Percentiles rank a stretch among this genome's conserved stretches.
Conservation (phyloP, 2,888 invertebrate species). For the Synanthedon myopaeformis region DNA sequence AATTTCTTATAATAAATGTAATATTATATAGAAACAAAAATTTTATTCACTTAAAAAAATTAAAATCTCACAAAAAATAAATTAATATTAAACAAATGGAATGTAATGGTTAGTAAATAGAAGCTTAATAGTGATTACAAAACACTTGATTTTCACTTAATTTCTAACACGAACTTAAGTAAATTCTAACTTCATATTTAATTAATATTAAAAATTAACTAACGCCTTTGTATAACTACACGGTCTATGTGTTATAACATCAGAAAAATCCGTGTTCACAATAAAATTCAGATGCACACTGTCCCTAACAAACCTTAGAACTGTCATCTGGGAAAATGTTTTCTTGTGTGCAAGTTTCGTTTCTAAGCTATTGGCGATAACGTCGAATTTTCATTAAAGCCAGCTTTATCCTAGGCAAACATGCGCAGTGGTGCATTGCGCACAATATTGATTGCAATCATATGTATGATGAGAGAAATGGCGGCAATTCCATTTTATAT, state of each 20-base stretch:
- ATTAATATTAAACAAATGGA: background rate
- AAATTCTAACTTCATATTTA: background rate
- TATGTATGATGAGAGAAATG: slow-evolving; percentile 46
- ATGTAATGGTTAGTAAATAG: background rate
- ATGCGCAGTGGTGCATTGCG: slow-evolving; percentile 65
- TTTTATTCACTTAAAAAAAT: too few species aligned
- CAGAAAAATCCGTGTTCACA: slow-evolving; percentile 21
- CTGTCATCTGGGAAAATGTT: slow-evolving; percentile 45
- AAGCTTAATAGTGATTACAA: background rate
- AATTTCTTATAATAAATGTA: too few species aligned
- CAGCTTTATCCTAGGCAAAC: slow-evolving; percentile 30
- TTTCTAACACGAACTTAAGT: background rate
- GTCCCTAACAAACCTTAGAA: slow-evolving; percentile 32
- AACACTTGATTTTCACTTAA: background rate
- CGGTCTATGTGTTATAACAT: slow-evolving; percentile 8
- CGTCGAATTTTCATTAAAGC: background rate
- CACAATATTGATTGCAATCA: slow-evolving; percentile 64
- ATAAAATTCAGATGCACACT: slow-evolving; percentile 45
- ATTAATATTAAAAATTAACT: background rate
- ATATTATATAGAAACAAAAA: too few species aligned
- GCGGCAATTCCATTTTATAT: slow-evolving; percentile 47
- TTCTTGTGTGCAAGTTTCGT: background rate
- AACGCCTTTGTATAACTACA: slow-evolving; percentile 3
- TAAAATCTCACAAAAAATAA: too few species aligned
- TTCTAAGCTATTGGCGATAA: background rate